Evolutionary conservation across 2,888 invertebrate genomes (phyloP).

Genomic region (Oscheius myriophilus): DNA sequence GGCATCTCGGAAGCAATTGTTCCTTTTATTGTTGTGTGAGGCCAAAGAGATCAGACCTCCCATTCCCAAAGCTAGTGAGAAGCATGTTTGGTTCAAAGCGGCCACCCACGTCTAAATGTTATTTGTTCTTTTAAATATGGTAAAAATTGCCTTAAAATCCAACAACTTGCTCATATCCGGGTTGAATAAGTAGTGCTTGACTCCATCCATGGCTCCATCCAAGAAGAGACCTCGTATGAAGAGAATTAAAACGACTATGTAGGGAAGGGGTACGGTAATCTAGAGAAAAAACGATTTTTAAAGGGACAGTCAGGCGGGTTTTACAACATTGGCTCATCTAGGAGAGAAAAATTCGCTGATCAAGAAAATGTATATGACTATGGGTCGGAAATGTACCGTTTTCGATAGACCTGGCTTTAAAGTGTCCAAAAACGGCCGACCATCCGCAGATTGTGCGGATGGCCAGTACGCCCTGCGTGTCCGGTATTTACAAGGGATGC

Average conservation of each 20-base stretch:
- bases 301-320: too few relatives aligned
- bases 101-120: conserved; percentile 52
- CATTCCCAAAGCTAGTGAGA: conserved; percentile 60
- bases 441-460: too few relatives aligned
- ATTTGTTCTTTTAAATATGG: too few relatives aligned
- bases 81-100: conserved; percentile 64
- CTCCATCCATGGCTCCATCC: conserved; percentile 55
- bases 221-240: conserved; percentile 59
- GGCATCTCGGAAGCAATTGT: conserved; percentile 57
- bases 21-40: conserved; percentile 56
- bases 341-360: too few relatives aligned
- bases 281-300: too few relatives aligned
- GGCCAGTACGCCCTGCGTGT: too few relatives aligned
- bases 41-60: conserved; percentile 62
- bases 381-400: too few relatives aligned
- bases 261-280: conserved; percentile 36
- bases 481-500: too few relatives aligned
- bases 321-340: too few relatives aligned
- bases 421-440: too few relatives aligned
- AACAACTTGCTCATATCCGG: conserved; percentile 48
- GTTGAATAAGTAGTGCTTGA: conserved; percentile 39
- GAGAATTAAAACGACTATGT: conserved; percentile 32
- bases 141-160: background rate
- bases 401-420: too few relatives aligned
- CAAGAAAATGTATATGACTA: too few relatives aligned